Evolutionary conservation across 1,140 invertebrate genomes (phyloP).

Genomic region (Macrostomum lignano): DNA sequence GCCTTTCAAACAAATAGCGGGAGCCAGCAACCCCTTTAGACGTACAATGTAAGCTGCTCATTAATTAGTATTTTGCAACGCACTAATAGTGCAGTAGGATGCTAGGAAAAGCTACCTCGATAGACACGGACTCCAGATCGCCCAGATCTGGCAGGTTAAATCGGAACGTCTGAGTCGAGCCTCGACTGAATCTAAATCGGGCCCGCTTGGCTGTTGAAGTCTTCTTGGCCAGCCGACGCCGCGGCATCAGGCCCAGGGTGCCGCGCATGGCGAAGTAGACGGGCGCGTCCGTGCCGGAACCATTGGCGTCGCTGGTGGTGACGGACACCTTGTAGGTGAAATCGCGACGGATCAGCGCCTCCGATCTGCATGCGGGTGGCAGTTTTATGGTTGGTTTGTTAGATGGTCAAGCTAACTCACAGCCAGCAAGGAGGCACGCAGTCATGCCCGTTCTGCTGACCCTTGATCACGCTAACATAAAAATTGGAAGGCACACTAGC

Average conservation of each 20-base stretch:
- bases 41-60: too few relatives aligned
- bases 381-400: too few relatives aligned
- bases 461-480: too few relatives aligned
- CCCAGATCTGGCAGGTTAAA: conserved; percentile 19
- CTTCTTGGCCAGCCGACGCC: conserved; percentile 19
- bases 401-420: too few relatives aligned
- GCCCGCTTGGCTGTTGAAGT: conserved; percentile 11
- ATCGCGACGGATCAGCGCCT: too few relatives aligned
- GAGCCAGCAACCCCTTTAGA: too few relatives aligned
- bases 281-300: conserved; percentile 21
- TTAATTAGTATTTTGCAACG: neutral
- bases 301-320: conserved; percentile 19
- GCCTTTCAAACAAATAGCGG: too few relatives aligned
- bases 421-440: too few relatives aligned
- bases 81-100: conserved; percentile 2
- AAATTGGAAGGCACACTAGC: too few relatives aligned
- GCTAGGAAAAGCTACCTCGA: conserved; percentile 14
- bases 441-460: too few relatives aligned
- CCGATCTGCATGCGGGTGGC: too few relatives aligned
- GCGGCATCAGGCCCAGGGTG: conserved; percentile 16
- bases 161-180: conserved; percentile 22
- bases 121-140: conserved; percentile 16
- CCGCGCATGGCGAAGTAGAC: conserved; percentile 21
- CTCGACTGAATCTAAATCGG: conserved; percentile 17
- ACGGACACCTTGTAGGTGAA: conserved; percentile 26